Evolutionary conservation across 1,140 invertebrate genomes (phyloP).

Genomic region (Pseudomyrmex dendroicus): DNA sequence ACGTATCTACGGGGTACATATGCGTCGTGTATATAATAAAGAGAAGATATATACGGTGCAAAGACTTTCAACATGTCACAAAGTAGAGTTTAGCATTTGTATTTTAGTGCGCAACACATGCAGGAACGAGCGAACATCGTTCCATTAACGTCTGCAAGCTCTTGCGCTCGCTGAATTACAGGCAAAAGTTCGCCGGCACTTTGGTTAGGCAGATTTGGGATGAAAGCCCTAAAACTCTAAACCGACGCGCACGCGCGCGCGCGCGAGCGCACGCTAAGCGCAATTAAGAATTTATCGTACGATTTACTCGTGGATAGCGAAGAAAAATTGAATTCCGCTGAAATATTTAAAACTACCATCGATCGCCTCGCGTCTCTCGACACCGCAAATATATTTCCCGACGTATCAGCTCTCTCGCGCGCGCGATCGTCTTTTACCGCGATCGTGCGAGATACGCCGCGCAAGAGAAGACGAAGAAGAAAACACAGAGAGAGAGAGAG

Average conservation of each 20-base stretch:
- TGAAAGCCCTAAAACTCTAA: not conserved
- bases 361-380: not conserved
- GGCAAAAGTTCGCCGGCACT: constrained; percentile 5
- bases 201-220: constrained; percentile 1
- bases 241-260: not conserved
- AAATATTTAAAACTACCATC: constrained; percentile 19
- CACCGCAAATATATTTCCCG: not conserved
- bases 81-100: constrained; percentile 2
- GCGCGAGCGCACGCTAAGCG: not conserved
- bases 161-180: constrained; percentile 3
- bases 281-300: constrained; percentile 23
- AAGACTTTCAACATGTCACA: not conserved
- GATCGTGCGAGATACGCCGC: no score
- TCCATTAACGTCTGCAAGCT: constrained; percentile 22
- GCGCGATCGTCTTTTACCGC: not conserved
- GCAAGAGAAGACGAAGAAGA: no score
- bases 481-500: not conserved
- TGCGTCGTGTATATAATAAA: no score
- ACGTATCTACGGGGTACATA: no score
- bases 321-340: not conserved
- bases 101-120: not conserved
- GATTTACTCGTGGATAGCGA: not conserved
- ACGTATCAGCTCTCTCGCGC: not conserved
- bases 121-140: constrained; percentile 9
- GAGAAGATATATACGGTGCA: not conserved